phyloP scores from a whole-genome alignment of 1,140 invertebrate genomes.

The Triops cancriformis region DNA sequence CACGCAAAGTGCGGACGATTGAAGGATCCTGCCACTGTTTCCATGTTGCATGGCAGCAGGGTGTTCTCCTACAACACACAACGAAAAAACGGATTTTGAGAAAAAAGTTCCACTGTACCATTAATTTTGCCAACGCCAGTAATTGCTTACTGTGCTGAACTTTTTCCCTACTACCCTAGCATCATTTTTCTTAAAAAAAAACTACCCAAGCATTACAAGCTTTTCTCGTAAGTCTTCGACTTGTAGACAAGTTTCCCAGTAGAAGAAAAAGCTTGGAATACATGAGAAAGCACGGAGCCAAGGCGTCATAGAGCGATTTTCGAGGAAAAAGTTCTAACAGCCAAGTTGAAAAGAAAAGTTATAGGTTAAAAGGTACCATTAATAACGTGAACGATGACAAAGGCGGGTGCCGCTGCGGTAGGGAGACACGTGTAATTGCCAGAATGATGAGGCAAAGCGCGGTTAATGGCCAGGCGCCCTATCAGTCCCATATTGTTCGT shows the following conservation, averaged over 20 bases:
- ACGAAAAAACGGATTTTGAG: background rate
- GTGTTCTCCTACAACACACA: slow-evolving; percentile 22
- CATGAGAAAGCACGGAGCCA: background rate
- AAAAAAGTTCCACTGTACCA: background rate
- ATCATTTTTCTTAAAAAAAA: background rate
- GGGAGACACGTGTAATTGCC: slow-evolving; percentile 38
- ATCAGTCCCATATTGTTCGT: slow-evolving; percentile 30
- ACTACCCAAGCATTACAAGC: background rate
- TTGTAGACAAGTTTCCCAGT: background rate
- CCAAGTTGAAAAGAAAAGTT: background rate
- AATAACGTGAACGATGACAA: slow-evolving; percentile 37
- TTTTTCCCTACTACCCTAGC: no score
- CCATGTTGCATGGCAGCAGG: slow-evolving; percentile 28
- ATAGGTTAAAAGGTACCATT: slow-evolving; percentile 32
- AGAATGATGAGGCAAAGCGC: slow-evolving; percentile 32
- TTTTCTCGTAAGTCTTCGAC: background rate
- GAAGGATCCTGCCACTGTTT: background rate
- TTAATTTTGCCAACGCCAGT: background rate
- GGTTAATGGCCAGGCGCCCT: slow-evolving; percentile 32
- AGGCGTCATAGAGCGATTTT: background rate
- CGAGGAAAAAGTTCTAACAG: background rate
- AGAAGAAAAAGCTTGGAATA: background rate
- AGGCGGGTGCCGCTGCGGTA: slow-evolving; percentile 34
- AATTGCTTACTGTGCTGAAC: no score
- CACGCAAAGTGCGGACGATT: background rate